These are phyloP conservation scores for Stegostoma tigrinum DNA, from an alignment of 2,113 vertebrate species.

Conservation along the genomic window DNA sequence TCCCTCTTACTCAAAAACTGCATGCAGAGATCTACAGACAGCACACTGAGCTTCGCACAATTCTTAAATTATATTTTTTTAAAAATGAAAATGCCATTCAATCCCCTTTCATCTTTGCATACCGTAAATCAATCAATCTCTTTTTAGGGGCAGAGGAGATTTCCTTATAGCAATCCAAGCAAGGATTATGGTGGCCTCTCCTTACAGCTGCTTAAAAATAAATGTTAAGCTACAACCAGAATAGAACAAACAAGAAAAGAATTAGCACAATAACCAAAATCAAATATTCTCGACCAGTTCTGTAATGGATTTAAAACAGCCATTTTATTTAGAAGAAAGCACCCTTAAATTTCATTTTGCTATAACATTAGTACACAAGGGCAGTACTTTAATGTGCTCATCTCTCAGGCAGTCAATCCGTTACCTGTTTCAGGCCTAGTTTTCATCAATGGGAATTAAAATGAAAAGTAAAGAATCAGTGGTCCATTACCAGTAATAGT, in stretches of 20 bases:
- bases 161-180: background rate
- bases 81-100: background rate
- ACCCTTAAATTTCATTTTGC: background rate
- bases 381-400: slow-evolving; percentile 13
- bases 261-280: slow-evolving; percentile 18
- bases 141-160: background rate
- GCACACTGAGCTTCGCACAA: background rate
- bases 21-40: too few species aligned
- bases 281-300: background rate
- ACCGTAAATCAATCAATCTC: background rate
- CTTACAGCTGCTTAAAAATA: background rate
- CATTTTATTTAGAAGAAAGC: background rate
- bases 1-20: background rate
- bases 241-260: background rate
- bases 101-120: background rate
- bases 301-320: background rate
- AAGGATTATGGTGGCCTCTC: background rate
- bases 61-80: background rate
- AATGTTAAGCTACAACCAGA: background rate
- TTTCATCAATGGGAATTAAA: slow-evolving; percentile 32
- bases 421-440: background rate
- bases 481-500: slow-evolving; percentile 32
- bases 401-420: slow-evolving; percentile 27
- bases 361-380: background rate
- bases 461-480: slow-evolving; percentile 24